phyloP scores from a whole-genome alignment of 2,888 invertebrate genomes.

The Nemurella pictetii region DNA sequence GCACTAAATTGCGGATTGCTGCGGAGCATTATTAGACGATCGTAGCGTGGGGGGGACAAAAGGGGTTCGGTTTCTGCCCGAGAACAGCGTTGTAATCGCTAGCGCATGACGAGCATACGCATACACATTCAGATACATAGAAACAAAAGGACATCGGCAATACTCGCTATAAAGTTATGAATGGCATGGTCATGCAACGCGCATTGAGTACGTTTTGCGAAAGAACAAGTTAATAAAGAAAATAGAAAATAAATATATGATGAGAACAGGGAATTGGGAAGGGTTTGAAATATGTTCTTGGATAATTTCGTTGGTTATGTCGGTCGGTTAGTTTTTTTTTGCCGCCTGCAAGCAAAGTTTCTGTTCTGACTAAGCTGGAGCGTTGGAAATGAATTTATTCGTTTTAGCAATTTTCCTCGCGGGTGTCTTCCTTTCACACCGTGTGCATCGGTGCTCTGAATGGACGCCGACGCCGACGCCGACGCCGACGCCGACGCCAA shows the following conservation, averaged over 20 bases:
- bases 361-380: not conserved
- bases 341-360: not conserved
- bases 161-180: not conserved
- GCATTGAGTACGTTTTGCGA: not conserved
- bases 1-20: not conserved
- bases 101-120: not conserved
- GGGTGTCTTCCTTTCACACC: not conserved
- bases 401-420: not conserved
- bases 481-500: no score
- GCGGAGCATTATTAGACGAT: not conserved
- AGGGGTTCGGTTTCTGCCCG: not conserved
- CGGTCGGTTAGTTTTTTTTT: not conserved
- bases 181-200: not conserved
- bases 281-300: slow-evolving; percentile 3
- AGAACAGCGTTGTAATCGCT: not conserved
- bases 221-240: not conserved
- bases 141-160: no score
- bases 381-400: slow-evolving; percentile 4
- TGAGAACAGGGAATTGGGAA: slow-evolving; percentile 19
- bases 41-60: not conserved
- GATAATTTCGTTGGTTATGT: slow-evolving; percentile 8
- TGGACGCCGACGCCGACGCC: not conserved
- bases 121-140: not conserved
- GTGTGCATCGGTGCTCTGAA: not conserved
- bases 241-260: not conserved